Evolutionary conservation across 1,140 invertebrate genomes (phyloP).

Genomic region (Formica selysi): DNA sequence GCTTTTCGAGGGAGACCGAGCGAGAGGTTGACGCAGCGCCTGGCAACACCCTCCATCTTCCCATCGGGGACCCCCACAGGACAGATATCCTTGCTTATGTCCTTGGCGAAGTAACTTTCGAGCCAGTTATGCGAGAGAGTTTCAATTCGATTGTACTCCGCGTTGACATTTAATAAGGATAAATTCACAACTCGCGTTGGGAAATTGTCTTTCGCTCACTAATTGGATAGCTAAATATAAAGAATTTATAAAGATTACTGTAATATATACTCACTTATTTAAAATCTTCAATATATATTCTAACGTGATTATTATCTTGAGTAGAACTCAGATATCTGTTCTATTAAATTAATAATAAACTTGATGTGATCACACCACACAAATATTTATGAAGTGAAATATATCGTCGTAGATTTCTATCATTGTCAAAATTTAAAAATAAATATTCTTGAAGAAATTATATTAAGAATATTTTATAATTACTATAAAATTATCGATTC

Average conservation of each 20-base stretch:
- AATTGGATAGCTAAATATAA: slow-evolving; percentile 4
- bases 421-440: neutral
- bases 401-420: neutral
- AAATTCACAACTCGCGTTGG: slow-evolving; percentile 40
- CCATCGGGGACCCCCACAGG: neutral
- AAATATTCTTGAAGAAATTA: neutral
- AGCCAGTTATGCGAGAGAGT: slow-evolving; percentile 46
- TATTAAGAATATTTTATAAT: neutral
- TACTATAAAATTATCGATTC: neutral
- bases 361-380: too few relatives aligned
- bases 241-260: neutral
- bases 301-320: neutral
- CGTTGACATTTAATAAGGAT: slow-evolving; percentile 67
- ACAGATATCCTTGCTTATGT: slow-evolving; percentile 65
- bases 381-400: neutral
- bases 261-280: neutral
- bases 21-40: slow-evolving; percentile 61
- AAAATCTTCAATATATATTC: neutral
- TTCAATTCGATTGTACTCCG: slow-evolving; percentile 65
- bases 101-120: slow-evolving; percentile 66
- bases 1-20: slow-evolving; percentile 72
- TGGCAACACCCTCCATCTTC: slow-evolving; percentile 76
- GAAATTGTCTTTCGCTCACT: slow-evolving; percentile 1
- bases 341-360: neutral
- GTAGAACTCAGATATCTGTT: neutral